A percentile compares a stretch with the other conserved stretches of the same genome.
Evolutionary conservation across 2,797 vertebrate genomes (phyloP).

Genomic region (Myripristis jacobus): DNA sequence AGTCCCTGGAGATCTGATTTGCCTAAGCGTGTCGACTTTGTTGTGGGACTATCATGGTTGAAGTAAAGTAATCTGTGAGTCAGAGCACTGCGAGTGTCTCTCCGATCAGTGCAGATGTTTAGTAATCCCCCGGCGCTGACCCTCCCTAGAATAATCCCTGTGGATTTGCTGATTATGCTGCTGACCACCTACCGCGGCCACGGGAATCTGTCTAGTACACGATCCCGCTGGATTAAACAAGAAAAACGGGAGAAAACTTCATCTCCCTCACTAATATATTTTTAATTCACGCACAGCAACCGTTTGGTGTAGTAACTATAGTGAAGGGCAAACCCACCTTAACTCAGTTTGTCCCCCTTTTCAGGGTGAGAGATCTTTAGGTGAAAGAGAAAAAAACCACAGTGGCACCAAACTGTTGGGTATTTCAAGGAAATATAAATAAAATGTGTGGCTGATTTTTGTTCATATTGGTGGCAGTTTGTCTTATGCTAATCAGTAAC

Average conservation of each 20-base stretch:
- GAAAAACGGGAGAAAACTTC: conserved; percentile 7
- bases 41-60: conserved; percentile 65
- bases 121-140: conserved; percentile 73
- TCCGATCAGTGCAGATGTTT: conserved; percentile 79
- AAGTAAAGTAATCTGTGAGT: conserved; percentile 58
- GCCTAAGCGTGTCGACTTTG: conserved; percentile 57
- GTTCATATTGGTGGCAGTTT: not conserved
- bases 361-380: no score
- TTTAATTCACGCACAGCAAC: not conserved
- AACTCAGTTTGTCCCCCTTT: no score
- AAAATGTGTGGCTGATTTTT: not conserved
- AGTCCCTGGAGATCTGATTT: conserved; percentile 57
- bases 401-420: no score
- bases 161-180: conserved; percentile 72
- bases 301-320: not conserved
- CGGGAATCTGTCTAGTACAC: conserved; percentile 33
- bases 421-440: not conserved
- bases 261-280: not conserved
- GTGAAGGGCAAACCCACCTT: not conserved
- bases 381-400: no score
- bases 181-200: conserved; percentile 56
- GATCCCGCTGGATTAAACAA: conserved; percentile 17
- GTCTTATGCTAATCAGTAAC: not conserved
- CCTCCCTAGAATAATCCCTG: conserved; percentile 76
- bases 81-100: conserved; percentile 24